Evolutionary conservation across 2,113 vertebrate species (phyloP), one percentile per base, ranked within the genome.

Genomic region (Myotis brandtii): DNA sequence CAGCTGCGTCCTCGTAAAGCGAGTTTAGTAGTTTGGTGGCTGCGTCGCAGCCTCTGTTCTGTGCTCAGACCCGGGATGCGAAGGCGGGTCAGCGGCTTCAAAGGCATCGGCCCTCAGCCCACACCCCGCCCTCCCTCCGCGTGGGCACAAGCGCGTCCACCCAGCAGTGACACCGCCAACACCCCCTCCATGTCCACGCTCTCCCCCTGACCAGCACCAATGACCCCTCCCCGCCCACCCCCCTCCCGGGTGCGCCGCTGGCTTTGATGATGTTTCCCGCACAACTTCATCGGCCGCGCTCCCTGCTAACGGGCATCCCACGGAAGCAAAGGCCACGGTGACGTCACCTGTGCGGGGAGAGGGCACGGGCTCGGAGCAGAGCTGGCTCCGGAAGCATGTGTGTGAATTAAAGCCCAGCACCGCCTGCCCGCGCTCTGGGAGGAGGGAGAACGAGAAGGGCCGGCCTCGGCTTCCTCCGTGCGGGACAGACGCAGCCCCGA

Each of bases 1-100:
- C 97, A 97, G 97, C 91, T 72, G 83, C 59, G 16, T 30, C 81
- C 96, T 97, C 97, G 85, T 98, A 98, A 98, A 98, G 96, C 81
- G 82, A 59, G 77, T 96, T 96, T 97, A 97, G 93, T 95, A n/a
- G n/a, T n/a, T n/a, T n/a, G n/a, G n/a, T n/a, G 85, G 95, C 92
- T 40, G 94, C 85, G 59, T 93, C 87, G 88, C 40, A 79, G 86
- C 92, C 93, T 90, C 62, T 79, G 76, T 30, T 81, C 93, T 92
- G 90, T 86, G 91, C 67, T 97, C 93, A 86, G 85, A 69, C 56
- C n/a, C 32, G 34, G 40, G 76, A 62, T 85, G 66, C 93, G 93
- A 86, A 89, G 80, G 92, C n/a, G 73, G 12, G 30, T 73, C 32
- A 92, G 89, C 18, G 56, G 84, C 97, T 97, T 98, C 97, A 96